Conservation (phyloP, 2,797 vertebrate genomes). For the Heliangelus exortis region DNA sequence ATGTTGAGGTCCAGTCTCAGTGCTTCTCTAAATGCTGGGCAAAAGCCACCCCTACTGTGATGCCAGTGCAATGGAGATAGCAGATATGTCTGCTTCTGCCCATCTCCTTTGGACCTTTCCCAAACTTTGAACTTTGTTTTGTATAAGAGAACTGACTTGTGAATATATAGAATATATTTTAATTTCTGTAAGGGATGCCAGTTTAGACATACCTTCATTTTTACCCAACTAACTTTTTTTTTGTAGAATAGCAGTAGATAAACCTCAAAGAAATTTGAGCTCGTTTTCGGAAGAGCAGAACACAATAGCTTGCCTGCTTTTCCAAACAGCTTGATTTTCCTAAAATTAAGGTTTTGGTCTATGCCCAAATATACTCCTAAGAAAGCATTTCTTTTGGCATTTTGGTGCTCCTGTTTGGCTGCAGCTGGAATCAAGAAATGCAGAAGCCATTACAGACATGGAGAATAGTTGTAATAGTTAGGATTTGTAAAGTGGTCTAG, state of each 20-base stretch:
- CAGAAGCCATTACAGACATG: background rate
- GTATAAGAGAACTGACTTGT: background rate
- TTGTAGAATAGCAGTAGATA: background rate
- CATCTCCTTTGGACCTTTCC: background rate
- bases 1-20: background rate
- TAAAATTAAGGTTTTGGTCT: background rate
- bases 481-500: background rate
- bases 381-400: background rate
- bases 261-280: background rate
- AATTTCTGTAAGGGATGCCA: background rate
- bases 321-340: background rate
- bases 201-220: background rate
- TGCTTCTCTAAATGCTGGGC: background rate
- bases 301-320: background rate
- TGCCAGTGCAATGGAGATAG: background rate
- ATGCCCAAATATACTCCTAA: background rate
- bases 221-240: background rate
- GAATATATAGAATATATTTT: background rate
- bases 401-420: constrained; percentile 27
- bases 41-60: background rate
- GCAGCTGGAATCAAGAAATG: background rate
- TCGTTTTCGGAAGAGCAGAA: background rate
- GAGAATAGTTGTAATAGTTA: constrained; percentile 3
- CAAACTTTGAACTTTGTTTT: background rate
- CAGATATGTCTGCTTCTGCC: background rate